Evolutionary conservation across 1,140 invertebrate species (phyloP).

Genomic region (Musca vetustissima): DNA sequence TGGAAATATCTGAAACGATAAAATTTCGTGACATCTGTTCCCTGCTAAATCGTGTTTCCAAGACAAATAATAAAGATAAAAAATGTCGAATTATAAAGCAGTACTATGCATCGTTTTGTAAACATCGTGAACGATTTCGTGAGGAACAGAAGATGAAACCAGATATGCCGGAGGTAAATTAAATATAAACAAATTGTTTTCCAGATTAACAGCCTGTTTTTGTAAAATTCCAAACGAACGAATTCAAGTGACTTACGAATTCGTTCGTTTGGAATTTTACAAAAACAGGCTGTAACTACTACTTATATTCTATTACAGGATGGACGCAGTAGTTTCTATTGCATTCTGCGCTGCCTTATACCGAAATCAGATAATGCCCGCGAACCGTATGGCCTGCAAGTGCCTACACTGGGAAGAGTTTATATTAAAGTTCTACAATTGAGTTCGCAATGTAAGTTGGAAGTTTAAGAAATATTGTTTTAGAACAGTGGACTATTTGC

Average conservation of each 20-base stretch:
- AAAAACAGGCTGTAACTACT: no score
- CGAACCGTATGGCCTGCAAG: conserved; percentile 68
- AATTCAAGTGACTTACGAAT: no score
- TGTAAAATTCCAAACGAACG: no score
- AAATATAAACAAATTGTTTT: no score
- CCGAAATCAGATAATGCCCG: conserved; percentile 69
- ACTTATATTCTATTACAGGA: no score
- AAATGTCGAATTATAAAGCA: conserved; percentile 41
- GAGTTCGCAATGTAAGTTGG: conserved; percentile 57
- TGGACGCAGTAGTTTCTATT: conserved; percentile 64
- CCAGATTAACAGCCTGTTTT: no score
- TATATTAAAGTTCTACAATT: conserved; percentile 72
- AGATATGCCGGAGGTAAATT: conserved; percentile 27
- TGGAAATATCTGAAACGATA: conserved; percentile 44
- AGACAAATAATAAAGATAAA: conserved; percentile 30
- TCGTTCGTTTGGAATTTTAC: no score
- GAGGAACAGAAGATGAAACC: conserved; percentile 20
- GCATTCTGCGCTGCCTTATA: conserved; percentile 71
- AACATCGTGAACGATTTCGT: conserved; percentile 40
- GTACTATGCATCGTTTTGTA: conserved; percentile 47
- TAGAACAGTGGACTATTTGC: no score
- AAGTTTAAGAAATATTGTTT: no score
- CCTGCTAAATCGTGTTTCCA: conserved; percentile 42
- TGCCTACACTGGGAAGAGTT: conserved; percentile 65
- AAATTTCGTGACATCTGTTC: conserved; percentile 46